Evolutionary conservation across 2,113 vertebrate genomes (phyloP).

Genomic region (Origma solitaria): DNA sequence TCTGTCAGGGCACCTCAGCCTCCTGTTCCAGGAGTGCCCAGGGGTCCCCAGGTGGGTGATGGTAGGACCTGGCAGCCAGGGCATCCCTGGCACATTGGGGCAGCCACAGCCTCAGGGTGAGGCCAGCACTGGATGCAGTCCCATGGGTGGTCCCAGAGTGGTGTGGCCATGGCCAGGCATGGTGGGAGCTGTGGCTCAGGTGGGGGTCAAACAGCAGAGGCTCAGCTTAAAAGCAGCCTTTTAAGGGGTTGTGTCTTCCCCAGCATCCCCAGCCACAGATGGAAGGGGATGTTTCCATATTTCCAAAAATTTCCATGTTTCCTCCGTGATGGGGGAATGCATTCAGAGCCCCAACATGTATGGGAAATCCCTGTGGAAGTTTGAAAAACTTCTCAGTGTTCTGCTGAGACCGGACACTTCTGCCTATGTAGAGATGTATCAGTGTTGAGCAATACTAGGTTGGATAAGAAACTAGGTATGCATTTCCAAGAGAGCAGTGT

Average conservation of each 20-base stretch:
- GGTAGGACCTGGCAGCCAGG: not conserved
- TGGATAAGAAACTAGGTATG: not conserved
- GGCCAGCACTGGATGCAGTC: not conserved
- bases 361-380: not conserved
- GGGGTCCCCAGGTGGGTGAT: fast-evolving
- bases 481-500: not conserved
- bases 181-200: not conserved
- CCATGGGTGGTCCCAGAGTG: fast-evolving
- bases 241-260: not conserved
- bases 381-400: not conserved
- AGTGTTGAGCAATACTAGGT: not conserved
- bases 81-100: fast-evolving
- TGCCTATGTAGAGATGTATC: not conserved
- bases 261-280: not conserved
- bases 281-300: not conserved
- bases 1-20: fast-evolving
- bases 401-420: not conserved
- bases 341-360: not conserved
- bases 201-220: fast-evolving
- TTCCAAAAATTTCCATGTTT: not conserved
- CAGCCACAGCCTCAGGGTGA: not conserved
- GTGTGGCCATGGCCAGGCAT: not conserved
- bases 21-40: fast-evolving
- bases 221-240: not conserved
- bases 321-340: fast-evolving